Evolutionary conservation across 2,797 vertebrate species (phyloP), one percentile per base, ranked within the genome.

Genomic region (Scolopax rusticola): DNA sequence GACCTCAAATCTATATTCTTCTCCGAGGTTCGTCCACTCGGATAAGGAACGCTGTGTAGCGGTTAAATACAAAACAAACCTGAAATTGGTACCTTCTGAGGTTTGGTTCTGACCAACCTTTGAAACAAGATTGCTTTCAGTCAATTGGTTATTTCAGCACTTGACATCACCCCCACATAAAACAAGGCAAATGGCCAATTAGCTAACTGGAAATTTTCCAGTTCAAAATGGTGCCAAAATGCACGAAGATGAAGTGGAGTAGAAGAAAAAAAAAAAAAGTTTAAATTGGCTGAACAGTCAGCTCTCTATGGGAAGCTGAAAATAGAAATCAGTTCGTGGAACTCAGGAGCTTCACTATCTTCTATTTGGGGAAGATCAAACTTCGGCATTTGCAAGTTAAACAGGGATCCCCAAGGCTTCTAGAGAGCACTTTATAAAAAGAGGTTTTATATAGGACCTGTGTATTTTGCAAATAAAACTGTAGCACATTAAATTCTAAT

Each of bases 351-450:
- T 96, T 97, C 96, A 93, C 92, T 94, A 93, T 96, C 95, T 97
- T 96, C 90, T 95, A 92, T 96, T 96, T 97, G 92, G 91, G 92
- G 95, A 97, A 97, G 96, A 97, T 94, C 94, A 96, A 87, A 94
- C 93, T 95, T 95, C 90, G 59, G 61, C 81, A 96, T 97, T 94
- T 96, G 89, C 95, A 97, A 97, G 94, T 97, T 95, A 97, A 97
- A 96, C 84, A 96, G 90, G 92, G 92, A 96, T 96, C 92, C 91
- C 93, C 75, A 94, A 95, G 94, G 95, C 90, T 96, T 90, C 90
- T 54, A 73, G 78, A 82, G 95, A 92, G 83, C 11, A 85, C 51
- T 63, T 97, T 92, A 95, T 93, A 94, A 90, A 93, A 81, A 95
- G 90, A 89, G 61, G 90, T 96, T 95, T 92, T 96, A 96, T 97